Evolutionary conservation across 2,888 invertebrate genomes (phyloP).

Genomic region (Melanostoma scalare): DNA sequence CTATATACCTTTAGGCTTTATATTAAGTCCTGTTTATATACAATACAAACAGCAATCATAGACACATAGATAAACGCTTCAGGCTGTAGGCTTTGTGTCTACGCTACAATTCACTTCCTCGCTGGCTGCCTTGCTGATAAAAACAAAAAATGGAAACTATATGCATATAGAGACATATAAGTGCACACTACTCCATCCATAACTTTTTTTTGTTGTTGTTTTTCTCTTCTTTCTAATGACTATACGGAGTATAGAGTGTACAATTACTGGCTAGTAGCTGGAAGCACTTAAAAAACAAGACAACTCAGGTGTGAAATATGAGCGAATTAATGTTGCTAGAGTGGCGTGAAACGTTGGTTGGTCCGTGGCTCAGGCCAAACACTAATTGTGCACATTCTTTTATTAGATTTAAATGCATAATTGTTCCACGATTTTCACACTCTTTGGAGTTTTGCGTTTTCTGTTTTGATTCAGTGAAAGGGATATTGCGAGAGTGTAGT

Average conservation of each 20-base stretch:
- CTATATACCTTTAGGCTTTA: conserved; percentile 21
- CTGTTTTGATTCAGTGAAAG: no score
- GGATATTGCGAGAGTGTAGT: no score
- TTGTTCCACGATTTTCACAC: no score
- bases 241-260: conserved; percentile 7
- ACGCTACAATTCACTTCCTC: conserved; percentile 58
- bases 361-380: background rate
- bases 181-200: no score
- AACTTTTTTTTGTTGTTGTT: no score
- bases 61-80: conserved; percentile 24
- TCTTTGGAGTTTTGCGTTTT: no score
- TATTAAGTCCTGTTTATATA: conserved; percentile 1
- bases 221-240: conserved; percentile 54
- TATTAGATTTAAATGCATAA: no score
- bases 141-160: conserved; percentile 29
- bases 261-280: conserved; percentile 52
- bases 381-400: conserved; percentile 17
- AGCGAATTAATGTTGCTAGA: conserved; percentile 51
- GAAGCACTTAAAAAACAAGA: conserved; percentile 55
- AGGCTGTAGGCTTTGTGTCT: conserved; percentile 26
- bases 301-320: conserved; percentile 71
- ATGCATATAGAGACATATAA: conserved; percentile 1
- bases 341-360: conserved; percentile 13
- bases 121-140: background rate
- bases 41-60: background rate